Percentiles rank a stretch among this genome's conserved stretches.
Evolutionary conservation across 2,797 vertebrate species (phyloP).

Genomic region (Micropoecilia bifurca): DNA sequence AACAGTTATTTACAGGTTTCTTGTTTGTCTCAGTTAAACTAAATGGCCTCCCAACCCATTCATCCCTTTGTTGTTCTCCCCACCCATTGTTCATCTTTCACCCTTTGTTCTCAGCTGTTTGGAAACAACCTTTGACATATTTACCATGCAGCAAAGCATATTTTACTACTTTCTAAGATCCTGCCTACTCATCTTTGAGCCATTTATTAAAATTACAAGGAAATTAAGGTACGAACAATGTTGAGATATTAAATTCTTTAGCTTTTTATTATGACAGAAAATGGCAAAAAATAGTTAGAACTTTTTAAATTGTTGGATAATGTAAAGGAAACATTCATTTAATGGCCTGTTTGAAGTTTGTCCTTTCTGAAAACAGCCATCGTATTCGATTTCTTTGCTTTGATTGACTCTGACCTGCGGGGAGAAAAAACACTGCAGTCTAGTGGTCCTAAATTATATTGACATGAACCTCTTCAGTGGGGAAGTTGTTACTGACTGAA

Average conservation of each 20-base stretch:
- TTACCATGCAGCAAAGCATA: background rate
- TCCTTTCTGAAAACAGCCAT: background rate
- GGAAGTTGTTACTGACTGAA: background rate
- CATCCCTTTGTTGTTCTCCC: background rate
- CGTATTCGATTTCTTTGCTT: background rate
- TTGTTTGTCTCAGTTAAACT: background rate
- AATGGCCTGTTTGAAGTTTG: background rate
- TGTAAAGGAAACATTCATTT: background rate
- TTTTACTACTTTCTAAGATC: background rate
- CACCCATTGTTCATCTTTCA: background rate
- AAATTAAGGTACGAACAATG: background rate
- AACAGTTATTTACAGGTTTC: background rate
- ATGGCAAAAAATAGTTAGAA: background rate
- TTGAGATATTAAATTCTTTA: background rate
- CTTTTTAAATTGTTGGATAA: background rate
- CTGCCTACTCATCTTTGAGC: background rate
- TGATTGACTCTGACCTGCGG: too few species aligned
- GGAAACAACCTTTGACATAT: background rate
- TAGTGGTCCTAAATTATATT: background rate
- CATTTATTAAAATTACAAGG: background rate
- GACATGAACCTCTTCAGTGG: background rate
- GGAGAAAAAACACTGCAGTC: background rate
- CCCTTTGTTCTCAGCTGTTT: slow-evolving; percentile 3
- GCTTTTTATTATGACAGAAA: background rate
- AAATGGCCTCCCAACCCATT: background rate